Base-by-base conservation (phyloP, 2,113 vertebrate genomes). In the Blennius ocellaris region DNA sequence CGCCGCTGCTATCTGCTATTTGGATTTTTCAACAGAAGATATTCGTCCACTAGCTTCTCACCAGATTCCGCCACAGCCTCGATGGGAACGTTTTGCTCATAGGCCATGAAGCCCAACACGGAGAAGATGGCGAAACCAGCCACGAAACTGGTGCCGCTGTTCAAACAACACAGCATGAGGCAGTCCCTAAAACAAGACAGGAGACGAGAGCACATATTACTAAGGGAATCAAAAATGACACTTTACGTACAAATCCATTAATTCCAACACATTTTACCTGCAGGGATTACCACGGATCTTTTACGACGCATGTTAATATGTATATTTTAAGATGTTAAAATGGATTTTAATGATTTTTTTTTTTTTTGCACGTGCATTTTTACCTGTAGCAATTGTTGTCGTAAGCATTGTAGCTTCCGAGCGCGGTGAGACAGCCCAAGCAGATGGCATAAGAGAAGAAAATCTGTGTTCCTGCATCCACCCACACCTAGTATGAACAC, bases 401-500 rank as follows among this genome's bases (percentile, higher is more conserved):
- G 61, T 99, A 99, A 87, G 95, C 93, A 88, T 99, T 99, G 83
- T 99, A 99, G 78, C 98, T 99, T 40, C 98, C 98, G 78, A 99
- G 88, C 52, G 98, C 97, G 12, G 98, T 99, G 86, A 99, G 93
- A 80, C 97, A 99, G 36, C 97, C 98, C 92, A 99, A 71, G 86
- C 98, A 99, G 90, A 99, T 99, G 17, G 97, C 98, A 1, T 99
- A 99, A 14, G 98, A 99, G 93, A 99, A 99, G 63, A 99, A 99
- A 75, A 99, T 99, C 89, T 99, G 98, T 0, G 98, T 99, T 54
- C 98, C 97, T 1, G 98, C 98, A 76, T 99, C 98, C 75, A 99
- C 96, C 98, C 98, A 99, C 50, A 99, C 98, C 97, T 99, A 89
- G 6, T 73, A 56, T 45, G 61, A 50, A 71, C 40, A 16, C 21